These are phyloP conservation scores for Myripristis murdjan DNA, from an alignment of 2,797 vertebrate genomes.

Conservation along the genomic window DNA sequence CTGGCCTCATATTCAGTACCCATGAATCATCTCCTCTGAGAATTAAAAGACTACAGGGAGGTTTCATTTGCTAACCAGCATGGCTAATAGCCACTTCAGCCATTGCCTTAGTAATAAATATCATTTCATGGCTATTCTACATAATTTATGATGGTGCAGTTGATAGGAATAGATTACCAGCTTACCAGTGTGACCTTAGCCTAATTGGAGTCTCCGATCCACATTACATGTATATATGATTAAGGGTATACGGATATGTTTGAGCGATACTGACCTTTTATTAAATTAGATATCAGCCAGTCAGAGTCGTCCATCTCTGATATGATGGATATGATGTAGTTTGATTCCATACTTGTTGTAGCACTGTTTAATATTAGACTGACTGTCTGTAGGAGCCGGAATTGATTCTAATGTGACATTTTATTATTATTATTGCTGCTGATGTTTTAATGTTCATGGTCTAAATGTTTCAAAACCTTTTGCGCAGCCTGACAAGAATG, in stretches of 20 bases:
- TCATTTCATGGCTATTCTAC: constrained; percentile 68
- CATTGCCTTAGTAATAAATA: constrained; percentile 59
- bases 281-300: too few species aligned
- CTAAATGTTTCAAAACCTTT: neutral
- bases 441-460: neutral
- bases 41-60: constrained; percentile 46
- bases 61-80: constrained; percentile 65
- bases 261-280: neutral
- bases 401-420: constrained; percentile 1
- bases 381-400: too few species aligned
- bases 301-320: too few species aligned
- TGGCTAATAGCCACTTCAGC: constrained; percentile 64
- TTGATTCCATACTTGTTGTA: too few species aligned
- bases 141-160: constrained; percentile 68
- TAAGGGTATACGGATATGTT: constrained; percentile 30
- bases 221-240: constrained; percentile 61
- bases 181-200: constrained; percentile 66
- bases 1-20: constrained; percentile 14
- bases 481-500: too few species aligned
- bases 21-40: constrained; percentile 59
- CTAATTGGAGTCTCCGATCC: constrained; percentile 67
- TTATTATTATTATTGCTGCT: neutral
- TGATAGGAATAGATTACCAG: constrained; percentile 66
- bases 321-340: too few species aligned
- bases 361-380: too few species aligned